Base-by-base conservation (phyloP, 2,113 vertebrate species). In the Coryphaenoides rupestris region DNA sequence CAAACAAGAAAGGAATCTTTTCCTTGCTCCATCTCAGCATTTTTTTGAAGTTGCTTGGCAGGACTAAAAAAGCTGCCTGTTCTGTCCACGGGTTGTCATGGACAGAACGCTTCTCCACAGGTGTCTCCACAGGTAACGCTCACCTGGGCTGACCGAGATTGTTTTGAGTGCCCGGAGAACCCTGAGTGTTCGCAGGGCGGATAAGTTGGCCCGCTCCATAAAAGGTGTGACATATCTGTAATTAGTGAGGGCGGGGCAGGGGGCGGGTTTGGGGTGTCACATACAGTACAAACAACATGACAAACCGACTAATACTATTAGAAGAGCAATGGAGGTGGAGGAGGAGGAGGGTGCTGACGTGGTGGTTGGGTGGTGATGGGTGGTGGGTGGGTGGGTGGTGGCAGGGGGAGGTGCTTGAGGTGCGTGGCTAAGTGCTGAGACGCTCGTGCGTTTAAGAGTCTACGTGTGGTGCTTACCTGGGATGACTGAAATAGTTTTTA, bases 401-500 rank as follows among this genome's bases (percentile, higher is more conserved):
- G 28, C 82, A 88, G 85, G 89, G 83, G 26, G 67, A 21, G 88
- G 83, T 68, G 85, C 85, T n/a, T n/a, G n/a, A n/a, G n/a, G n/a
- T n/a, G n/a, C n/a, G n/a, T n/a, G 65, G 65, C 55, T 85, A 75
- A 76, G 17, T 53, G 5, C 19, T 19, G 6, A 54, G 86, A 90
- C 82, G 85, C 89, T 74, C 88, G 81, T 87, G 69, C 82, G n/a
- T n/a, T n/a, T n/a, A n/a, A n/a, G n/a, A n/a, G n/a, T n/a, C n/a
- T n/a, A n/a, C n/a, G n/a, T n/a, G n/a, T n/a, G 82, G 85, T 80
- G 84, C 93, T 94, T 93, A 97, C 94, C 94, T 93, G 94, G 94
- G 4, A 96, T 96, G 85, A 96, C 93, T 90, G 94, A 97, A 93
- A 97, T 96, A 82, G 94, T 95, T 93, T 96, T 98, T 84, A 96